Base-by-base conservation (phyloP, 2,113 vertebrate genomes). In the Serranochromis macrocephalus region DNA sequence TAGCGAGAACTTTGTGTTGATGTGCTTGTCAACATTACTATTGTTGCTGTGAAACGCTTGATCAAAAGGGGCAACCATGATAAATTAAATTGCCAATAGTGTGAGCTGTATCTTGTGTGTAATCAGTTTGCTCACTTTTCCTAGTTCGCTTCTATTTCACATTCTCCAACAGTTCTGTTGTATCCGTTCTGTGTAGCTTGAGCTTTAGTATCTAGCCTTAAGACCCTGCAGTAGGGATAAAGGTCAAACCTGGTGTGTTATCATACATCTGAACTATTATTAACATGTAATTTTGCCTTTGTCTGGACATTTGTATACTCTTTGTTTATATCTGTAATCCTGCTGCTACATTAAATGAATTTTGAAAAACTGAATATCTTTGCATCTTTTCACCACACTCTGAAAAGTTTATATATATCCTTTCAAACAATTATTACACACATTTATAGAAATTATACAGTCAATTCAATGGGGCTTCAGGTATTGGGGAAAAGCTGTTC, bases 271-370 rank as follows among this genome's bases (percentile, higher is more conserved):
- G 97, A 97, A 96, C 92, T 96, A 96, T 97, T 96, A 96, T 94
- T 95, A 95, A 96, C 91, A 96, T 97, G 97, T 99, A 97, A 97
- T 98, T 68, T 99, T 99, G 97, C 98, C 98, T 99, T 98, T 97
- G 97, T 98, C 97, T 97, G 97, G 96, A 98, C 97, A 98, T 99
- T 99, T 99, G 98, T 99, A 98, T 99, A 98, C 97, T 98, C 96
- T 95, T 96, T 98, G 98, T 98, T 97, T 99, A 97, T 99, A 98
- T 98, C 98, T 99, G 98, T 99, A 98, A 98, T 98, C 97, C 95
- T 97, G 97, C 98, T 97, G 97, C 97, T 98, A 98, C 97, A 97
- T 95, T 95, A 97, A 97, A 98, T 97, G 96, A 98, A 98, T 97
- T 95, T 78, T 78, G 29, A 96, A 95, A 96, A 95, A 95, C 53